These are phyloP conservation scores for Xenopus laevis DNA, from an alignment of 2,113 vertebrate genomes.

Conservation along the genomic window DNA sequence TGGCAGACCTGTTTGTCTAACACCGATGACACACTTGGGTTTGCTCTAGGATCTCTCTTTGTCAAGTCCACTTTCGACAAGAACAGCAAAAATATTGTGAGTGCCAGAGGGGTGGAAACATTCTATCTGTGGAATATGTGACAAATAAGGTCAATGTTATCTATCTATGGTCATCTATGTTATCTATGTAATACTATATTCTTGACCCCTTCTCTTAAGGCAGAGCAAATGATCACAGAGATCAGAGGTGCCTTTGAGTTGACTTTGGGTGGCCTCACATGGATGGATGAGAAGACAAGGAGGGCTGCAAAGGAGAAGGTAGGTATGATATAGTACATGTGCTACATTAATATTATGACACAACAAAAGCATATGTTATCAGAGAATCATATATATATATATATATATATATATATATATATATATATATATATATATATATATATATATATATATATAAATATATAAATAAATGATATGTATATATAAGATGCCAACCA, in stretches of 20 bases:
- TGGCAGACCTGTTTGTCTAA: conserved; percentile 98
- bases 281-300: conserved; percentile 90
- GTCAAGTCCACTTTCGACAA: conserved; percentile 94
- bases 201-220: conserved; percentile 61
- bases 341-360: too few relatives aligned
- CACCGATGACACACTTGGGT: conserved; percentile 91
- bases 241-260: conserved; percentile 87
- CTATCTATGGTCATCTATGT: too few relatives aligned
- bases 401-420: too few relatives aligned
- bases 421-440: too few relatives aligned
- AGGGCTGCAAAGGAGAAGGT: conserved; percentile 94
- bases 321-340: conserved; percentile 57
- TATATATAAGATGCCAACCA: too few relatives aligned
- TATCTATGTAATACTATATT: too few relatives aligned
- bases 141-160: too few relatives aligned
- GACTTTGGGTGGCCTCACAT: conserved; percentile 75
- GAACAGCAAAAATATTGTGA: conserved; percentile 91
- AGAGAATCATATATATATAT: too few relatives aligned
- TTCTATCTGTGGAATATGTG: neutral
- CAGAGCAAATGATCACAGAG: conserved; percentile 90
- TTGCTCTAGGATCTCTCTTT: conserved; percentile 90
- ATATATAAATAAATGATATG: too few relatives aligned
- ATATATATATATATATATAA: too few relatives aligned
- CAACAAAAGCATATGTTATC: too few relatives aligned
- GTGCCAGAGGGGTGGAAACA: conserved; percentile 46